Evolutionary conservation across 2,888 invertebrate species (phyloP), one percentile per base, ranked within the genome.

Genomic region (Nasonovia ribisnigri): DNA sequence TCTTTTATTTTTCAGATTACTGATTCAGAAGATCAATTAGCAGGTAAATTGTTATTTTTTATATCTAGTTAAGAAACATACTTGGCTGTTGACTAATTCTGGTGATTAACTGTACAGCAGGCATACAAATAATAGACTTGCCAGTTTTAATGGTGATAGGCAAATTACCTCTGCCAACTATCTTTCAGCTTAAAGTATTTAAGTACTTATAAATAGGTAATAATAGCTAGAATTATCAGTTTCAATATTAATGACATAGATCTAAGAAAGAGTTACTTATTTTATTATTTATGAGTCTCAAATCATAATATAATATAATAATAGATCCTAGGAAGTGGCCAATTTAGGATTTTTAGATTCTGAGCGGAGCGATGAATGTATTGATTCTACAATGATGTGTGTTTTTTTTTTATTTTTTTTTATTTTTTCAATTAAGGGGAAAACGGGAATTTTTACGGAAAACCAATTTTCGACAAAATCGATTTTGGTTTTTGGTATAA

Each of bases 1-100:
- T 77, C 20, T 67, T 67, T 48, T 90, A 48, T 24, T 95, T 97
- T 97, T 94, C 97, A 98, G 98, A 98, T 98, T 95, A 97, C 97
- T 95, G 98, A 98, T 96, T 97, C 97, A 88, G 98, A 98, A 96
- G 98, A 98, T 96, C 98, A 98, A 97, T 97, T 98, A 96, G 98
- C 98, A 96, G 98, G 98, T 98, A 96, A 98, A 98, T 97, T 95
- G 86, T 92, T 60, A 54, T 54, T n/a, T 84, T 51, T 20, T 77
- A 20, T 36, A 36, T 3, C 8, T 36, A 20, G 36, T 36, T 20
- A 77, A 42, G 36, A 36, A 36, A 67, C 5, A 67, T 67, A 67
- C n/a, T 67, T 67, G 67, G n/a, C 1, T 5, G n/a, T 16, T 67
- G 60, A n/a, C 29, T 67, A 67, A 13, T 13, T 3, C 29, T 3